phyloP scores from a whole-genome alignment of 2,888 invertebrate genomes.

The Boloria selene region DNA sequence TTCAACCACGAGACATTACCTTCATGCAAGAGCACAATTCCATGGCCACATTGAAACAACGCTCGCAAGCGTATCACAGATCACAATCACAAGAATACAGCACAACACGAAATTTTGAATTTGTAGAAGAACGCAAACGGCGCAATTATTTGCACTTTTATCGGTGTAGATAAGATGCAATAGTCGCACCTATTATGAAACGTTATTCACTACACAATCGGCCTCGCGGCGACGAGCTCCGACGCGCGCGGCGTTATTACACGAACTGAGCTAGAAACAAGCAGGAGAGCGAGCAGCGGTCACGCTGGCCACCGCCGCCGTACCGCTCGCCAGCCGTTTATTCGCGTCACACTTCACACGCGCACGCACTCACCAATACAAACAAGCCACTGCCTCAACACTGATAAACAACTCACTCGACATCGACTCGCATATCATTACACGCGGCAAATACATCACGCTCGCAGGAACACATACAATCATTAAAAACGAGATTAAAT shows the following conservation, averaged over 20 bases:
- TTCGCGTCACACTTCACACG: slow-evolving; percentile 77
- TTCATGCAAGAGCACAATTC: slow-evolving; percentile 70
- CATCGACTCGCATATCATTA: slow-evolving; percentile 33
- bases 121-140: slow-evolving; percentile 44
- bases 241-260: slow-evolving; percentile 64
- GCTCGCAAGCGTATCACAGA: slow-evolving; percentile 60
- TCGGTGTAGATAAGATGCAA: slow-evolving; percentile 70
- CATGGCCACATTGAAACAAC: slow-evolving; percentile 74
- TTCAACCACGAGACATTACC: slow-evolving; percentile 68
- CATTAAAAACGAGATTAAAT: slow-evolving; percentile 29
- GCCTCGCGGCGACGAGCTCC: slow-evolving; percentile 70
- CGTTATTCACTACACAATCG: slow-evolving; percentile 53
- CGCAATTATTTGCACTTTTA: slow-evolving; percentile 73
- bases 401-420: slow-evolving; percentile 44
- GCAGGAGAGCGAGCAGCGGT: slow-evolving; percentile 43
- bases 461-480: slow-evolving; percentile 20
- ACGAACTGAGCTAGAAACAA: slow-evolving; percentile 58
- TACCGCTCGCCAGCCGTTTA: slow-evolving; percentile 59
- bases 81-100: slow-evolving; percentile 52
- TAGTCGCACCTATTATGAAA: slow-evolving; percentile 57
- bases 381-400: slow-evolving; percentile 58
- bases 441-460: slow-evolving; percentile 16
- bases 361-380: slow-evolving; percentile 75
- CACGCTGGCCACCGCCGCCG: slow-evolving; percentile 52
- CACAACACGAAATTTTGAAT: slow-evolving; percentile 53